Conservation (phyloP, 2,113 vertebrate genomes). For the human (Homo sapiens) region DNA sequence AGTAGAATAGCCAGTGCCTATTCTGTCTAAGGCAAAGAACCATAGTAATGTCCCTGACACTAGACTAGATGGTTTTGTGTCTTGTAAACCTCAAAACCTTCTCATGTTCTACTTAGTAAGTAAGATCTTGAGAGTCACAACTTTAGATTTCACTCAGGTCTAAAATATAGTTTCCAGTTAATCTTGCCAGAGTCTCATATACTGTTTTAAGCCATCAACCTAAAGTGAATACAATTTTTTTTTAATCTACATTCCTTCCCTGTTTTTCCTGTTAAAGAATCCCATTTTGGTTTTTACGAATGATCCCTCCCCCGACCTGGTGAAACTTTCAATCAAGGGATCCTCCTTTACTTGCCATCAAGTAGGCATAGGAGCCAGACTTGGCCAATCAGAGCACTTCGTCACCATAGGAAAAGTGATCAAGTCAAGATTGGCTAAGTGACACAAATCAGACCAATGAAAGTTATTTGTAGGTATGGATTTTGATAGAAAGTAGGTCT, state of each 20-base stretch:
- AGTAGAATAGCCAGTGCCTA: not conserved
- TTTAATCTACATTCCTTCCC: not conserved
- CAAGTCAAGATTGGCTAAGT: not conserved
- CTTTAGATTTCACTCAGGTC: not conserved
- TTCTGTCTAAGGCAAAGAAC: not conserved
- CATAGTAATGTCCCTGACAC: not conserved
- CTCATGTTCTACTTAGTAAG: not conserved
- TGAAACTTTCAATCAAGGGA: not conserved
- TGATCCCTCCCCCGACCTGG: not conserved
- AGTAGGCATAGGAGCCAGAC: not conserved
- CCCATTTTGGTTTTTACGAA: not conserved
- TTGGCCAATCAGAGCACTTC: not conserved
- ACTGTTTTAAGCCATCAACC: not conserved
- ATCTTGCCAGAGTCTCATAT: not conserved
- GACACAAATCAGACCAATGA: not conserved
- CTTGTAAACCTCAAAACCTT: not conserved
- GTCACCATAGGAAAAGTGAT: not conserved
- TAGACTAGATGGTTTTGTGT: not conserved
- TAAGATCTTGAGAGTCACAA: not conserved
- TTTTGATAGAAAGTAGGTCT: not conserved
- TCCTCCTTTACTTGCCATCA: not conserved
- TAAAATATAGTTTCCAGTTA: not conserved
- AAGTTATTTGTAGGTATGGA: not conserved
- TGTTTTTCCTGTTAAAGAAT: not conserved
- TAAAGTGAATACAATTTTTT: not conserved